Conservation (phyloP, 2,113 vertebrate species). For the Leucosticte australis region DNA sequence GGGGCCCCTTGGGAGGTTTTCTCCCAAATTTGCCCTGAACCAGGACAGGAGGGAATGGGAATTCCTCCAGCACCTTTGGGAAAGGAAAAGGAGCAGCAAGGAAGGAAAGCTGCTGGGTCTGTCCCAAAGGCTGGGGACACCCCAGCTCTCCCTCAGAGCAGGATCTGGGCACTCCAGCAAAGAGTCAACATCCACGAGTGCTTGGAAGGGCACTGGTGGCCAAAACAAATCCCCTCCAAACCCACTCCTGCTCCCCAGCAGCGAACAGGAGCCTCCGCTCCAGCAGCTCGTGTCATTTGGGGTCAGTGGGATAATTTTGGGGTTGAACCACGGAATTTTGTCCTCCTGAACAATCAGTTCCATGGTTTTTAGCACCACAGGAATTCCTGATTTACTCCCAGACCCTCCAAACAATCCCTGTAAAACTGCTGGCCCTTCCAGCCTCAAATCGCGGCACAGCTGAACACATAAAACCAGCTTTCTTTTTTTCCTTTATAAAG, state of each 20-base stretch:
- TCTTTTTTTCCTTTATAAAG: neutral
- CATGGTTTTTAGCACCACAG: accelerated
- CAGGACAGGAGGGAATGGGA: neutral
- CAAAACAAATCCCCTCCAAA: neutral
- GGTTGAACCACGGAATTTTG: neutral
- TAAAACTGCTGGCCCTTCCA: neutral
- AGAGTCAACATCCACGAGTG: neutral
- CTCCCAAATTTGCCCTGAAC: too few relatives aligned
- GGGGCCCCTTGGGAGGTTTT: too few relatives aligned
- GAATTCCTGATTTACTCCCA: neutral
- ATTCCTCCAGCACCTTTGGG: accelerated
- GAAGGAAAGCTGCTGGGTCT: neutral
- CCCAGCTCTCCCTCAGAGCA: neutral
- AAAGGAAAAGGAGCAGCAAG: neutral
- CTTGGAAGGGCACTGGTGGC: neutral
- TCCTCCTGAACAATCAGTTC: neutral
- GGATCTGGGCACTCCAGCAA: neutral
- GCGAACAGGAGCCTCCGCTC: neutral
- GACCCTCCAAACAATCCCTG: neutral
- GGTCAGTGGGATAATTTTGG: neutral
- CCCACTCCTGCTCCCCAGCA: neutral
- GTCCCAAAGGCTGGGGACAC: neutral
- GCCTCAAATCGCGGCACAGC: neutral
- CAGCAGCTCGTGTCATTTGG: neutral
- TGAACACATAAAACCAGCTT: neutral